Conservation (phyloP, 2,888 invertebrate genomes). For the Thymelicus acteon region DNA sequence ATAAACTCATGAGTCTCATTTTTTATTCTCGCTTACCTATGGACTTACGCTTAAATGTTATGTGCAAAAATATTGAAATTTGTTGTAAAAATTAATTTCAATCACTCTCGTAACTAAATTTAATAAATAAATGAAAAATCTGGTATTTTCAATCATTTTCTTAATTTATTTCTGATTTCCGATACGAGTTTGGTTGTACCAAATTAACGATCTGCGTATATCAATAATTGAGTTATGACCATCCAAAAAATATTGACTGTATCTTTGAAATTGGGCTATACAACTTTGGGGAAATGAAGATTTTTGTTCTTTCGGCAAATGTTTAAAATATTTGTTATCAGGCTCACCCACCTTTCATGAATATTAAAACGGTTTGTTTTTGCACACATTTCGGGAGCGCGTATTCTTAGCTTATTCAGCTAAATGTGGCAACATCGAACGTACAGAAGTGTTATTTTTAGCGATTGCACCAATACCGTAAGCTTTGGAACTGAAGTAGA, state of each 20-base stretch:
- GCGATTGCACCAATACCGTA: conserved; percentile 33
- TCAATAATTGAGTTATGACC: no score
- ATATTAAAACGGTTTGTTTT: conserved; percentile 7
- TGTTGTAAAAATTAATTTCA: no score
- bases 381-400: conserved; percentile 9
- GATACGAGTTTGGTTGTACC: no score
- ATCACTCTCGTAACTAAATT: no score
- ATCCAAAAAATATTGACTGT: no score
- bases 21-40: neutral
- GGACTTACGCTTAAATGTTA: neutral
- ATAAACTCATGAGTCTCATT: conserved; percentile 2
- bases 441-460: conserved; percentile 25
- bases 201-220: no score
- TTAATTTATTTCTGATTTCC: no score
- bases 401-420: conserved; percentile 14
- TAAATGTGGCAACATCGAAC: conserved; percentile 25
- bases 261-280: no score
- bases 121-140: no score
- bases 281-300: no score
- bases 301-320: neutral
- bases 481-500: conserved; percentile 29
- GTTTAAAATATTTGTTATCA: neutral
- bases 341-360: neutral
- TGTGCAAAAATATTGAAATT: no score
- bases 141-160: no score